A percentile compares a stretch with the other conserved stretches of the same genome.
Evolutionary conservation across 2,888 invertebrate species (phyloP).

Genomic region (Conus canariensis): DNA sequence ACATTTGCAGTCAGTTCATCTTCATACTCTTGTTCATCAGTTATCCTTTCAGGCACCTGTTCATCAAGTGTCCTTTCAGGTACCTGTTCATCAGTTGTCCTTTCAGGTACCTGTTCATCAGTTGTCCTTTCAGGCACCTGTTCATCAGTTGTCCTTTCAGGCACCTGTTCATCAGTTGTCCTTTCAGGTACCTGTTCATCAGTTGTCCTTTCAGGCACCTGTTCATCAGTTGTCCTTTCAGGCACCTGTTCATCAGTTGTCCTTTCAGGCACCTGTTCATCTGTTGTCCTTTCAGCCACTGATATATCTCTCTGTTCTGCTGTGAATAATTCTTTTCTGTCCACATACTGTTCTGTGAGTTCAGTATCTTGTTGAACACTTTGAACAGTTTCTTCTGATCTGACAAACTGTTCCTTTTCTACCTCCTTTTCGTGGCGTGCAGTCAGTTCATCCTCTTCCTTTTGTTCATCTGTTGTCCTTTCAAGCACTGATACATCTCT

Average conservation of each 20-base stretch:
- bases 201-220: constrained; percentile 7
- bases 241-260: not conserved
- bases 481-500: constrained; percentile 26
- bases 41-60: constrained; percentile 9
- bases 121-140: no score
- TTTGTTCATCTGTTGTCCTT: not conserved
- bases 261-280: not conserved
- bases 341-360: constrained; percentile 26
- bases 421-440: constrained; percentile 33
- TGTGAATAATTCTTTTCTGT: constrained; percentile 34
- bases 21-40: not conserved
- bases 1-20: constrained; percentile 36
- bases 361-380: not conserved
- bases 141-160: not conserved
- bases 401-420: constrained; percentile 22
- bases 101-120: not conserved
- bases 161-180: not conserved
- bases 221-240: not conserved
- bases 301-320: constrained; percentile 36
- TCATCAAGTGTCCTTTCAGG: not conserved
- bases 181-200: not conserved
- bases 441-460: not conserved
- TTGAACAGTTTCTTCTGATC: constrained; percentile 13
- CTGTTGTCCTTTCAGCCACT: not conserved
- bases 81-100: not conserved